Evolutionary conservation across 2,888 invertebrate genomes (phyloP).

Genomic region (Dicyrtoma fusca): DNA sequence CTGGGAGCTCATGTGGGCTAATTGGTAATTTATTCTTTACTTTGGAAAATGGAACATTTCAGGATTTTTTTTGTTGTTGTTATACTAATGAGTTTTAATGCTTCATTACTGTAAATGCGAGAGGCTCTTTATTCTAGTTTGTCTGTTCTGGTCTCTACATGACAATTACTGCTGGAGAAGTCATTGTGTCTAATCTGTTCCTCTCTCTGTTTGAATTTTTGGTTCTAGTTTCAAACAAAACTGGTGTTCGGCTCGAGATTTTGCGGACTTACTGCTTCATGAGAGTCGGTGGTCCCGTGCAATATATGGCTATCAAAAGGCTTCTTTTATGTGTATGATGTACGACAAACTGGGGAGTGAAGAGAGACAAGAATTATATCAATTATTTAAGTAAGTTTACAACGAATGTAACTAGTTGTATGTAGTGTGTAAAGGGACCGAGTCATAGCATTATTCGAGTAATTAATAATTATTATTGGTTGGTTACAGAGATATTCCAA

Average conservation of each 20-base stretch:
- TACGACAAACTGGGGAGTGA: conserved; percentile 63
- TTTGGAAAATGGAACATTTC: not conserved
- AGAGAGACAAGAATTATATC: conserved; percentile 66
- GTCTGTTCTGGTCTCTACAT: not conserved
- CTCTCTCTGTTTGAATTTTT: conserved; percentile 59
- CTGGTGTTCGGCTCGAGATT: conserved; percentile 77
- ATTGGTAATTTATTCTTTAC: conserved; percentile 66
- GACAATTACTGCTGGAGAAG: not conserved
- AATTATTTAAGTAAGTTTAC: conserved; percentile 68
- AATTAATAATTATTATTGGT: too few relatives aligned
- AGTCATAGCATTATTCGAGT: too few relatives aligned
- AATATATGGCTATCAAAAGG: conserved; percentile 88
- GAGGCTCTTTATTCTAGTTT: not conserved
- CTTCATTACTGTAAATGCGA: too few relatives aligned
- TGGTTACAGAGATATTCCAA: conserved; percentile 72
- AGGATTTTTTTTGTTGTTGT: not conserved
- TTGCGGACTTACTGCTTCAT: conserved; percentile 71
- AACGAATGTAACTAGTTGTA: too few relatives aligned
- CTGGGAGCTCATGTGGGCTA: conserved; percentile 93
- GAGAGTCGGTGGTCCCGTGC: conserved; percentile 91
- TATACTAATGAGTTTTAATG: not conserved
- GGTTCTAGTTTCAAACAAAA: conserved; percentile 66
- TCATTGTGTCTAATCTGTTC: conserved; percentile 2
- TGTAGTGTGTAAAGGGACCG: too few relatives aligned
- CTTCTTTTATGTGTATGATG: conserved; percentile 78